A percentile compares a stretch with the other conserved stretches of the same genome.
Conservation (phyloP, 2,113 vertebrate species). For the Xenopus tropicalis region UCB_Xtro_10.0 CM004446.2:94527501-94528000, state of each 20-base stretch:
- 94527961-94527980: too few relatives aligned
- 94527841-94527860: background rate
- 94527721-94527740: background rate
- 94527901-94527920: too few relatives aligned
- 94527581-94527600: constrained; percentile 40
- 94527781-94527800: background rate
- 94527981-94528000: too few relatives aligned
- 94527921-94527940: too few relatives aligned
- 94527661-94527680: constrained; percentile 43
- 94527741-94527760: background rate
- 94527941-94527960: too few relatives aligned
- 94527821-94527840: background rate
- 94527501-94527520: constrained; percentile 33
- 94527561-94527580: constrained; percentile 44
- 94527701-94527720: constrained; percentile 23
- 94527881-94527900: background rate
- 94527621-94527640: constrained; percentile 26
- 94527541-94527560: constrained; percentile 45
- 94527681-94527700: constrained; percentile 42
- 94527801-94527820: background rate
- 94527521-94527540: constrained; percentile 45
- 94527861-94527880: background rate
- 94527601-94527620: constrained; percentile 33
- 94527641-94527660: constrained; percentile 35
- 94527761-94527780: background rate